Conservation (phyloP, 2,888 invertebrate genomes). For the Abscondita cerata region DNA sequence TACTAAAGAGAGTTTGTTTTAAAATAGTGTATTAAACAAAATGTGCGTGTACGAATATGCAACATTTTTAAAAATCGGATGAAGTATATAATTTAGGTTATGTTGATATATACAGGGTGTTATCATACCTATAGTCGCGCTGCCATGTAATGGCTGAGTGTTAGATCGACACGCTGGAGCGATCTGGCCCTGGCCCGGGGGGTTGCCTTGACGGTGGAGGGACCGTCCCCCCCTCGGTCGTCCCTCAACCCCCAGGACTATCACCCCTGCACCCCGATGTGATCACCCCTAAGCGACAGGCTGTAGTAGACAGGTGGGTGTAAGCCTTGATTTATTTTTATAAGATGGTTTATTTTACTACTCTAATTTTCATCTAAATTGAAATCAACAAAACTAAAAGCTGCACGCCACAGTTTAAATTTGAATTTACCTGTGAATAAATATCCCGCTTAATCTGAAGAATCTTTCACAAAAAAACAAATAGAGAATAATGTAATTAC, state of each 20-base stretch:
- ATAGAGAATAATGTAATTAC: too few species aligned
- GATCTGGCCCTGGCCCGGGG: slow-evolving; percentile 66
- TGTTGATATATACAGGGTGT: slow-evolving; percentile 39
- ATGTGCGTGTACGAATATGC: slow-evolving; percentile 9
- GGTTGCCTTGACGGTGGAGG: slow-evolving; percentile 82
- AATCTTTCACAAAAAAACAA: too few species aligned
- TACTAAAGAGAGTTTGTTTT: background rate
- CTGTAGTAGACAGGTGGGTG: slow-evolving; percentile 79
- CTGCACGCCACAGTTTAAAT: too few species aligned
- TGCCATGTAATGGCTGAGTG: slow-evolving; percentile 50
- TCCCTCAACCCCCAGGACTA: slow-evolving; percentile 69
- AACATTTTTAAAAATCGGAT: slow-evolving; percentile 1
- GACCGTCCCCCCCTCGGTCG: slow-evolving; percentile 70
- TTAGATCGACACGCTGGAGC: slow-evolving; percentile 58
- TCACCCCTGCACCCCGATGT: slow-evolving; percentile 71
- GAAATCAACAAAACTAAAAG: background rate
- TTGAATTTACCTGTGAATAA: background rate
- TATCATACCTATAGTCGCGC: slow-evolving; percentile 35
- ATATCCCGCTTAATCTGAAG: background rate
- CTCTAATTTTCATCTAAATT: slow-evolving; percentile 2
- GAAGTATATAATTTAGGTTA: slow-evolving; percentile 26
- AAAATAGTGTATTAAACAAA: background rate
- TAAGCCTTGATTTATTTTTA: slow-evolving; percentile 32
- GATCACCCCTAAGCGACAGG: slow-evolving; percentile 81
- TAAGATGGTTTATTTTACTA: slow-evolving; percentile 20